These are phyloP conservation scores for Cheirogaleus medius DNA, from an alignment of 2,113 vertebrate species.

Conservation along the genomic window DNA sequence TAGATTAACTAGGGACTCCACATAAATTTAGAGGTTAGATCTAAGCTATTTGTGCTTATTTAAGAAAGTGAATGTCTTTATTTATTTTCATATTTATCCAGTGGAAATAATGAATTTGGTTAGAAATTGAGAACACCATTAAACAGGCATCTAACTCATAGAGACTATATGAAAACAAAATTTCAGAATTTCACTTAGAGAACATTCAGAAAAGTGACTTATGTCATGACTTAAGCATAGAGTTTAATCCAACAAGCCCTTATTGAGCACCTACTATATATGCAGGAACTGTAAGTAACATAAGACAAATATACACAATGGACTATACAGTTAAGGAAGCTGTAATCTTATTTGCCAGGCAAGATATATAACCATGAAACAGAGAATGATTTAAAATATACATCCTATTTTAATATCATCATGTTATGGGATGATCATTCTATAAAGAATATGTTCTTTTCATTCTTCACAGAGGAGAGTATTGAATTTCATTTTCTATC, in stretches of 20 bases:
- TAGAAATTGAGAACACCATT: neutral
- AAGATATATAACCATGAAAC: neutral
- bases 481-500: neutral
- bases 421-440: neutral
- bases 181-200: neutral
- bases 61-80: neutral
- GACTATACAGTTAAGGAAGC: neutral
- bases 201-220: neutral
- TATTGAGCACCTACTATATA: neutral
- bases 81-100: neutral
- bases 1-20: neutral
- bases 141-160: neutral
- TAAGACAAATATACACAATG: neutral
- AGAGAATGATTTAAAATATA: neutral
- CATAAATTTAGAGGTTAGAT: neutral
- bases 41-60: neutral
- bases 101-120: constrained; percentile 17
- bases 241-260: neutral
- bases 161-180: neutral
- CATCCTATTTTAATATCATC: neutral
- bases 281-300: neutral
- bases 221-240: neutral
- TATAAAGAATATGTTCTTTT: neutral
- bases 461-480: neutral
- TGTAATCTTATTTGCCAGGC: neutral